These are phyloP conservation scores for Sparidentex hasta DNA, from an alignment of 2,797 vertebrate species.

Conservation along the genomic window DNA sequence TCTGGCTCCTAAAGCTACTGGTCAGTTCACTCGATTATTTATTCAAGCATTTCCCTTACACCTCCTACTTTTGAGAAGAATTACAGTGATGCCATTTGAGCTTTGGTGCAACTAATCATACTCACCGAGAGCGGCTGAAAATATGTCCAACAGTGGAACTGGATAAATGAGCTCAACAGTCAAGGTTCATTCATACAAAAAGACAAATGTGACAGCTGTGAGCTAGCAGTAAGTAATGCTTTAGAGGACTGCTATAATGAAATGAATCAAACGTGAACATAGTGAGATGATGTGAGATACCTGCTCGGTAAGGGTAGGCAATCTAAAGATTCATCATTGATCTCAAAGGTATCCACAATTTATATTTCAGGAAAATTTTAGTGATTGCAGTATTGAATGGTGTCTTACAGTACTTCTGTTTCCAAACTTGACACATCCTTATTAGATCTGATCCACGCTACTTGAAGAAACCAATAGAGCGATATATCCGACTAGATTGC, in stretches of 20 bases:
- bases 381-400: neutral
- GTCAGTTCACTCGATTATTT: constrained; percentile 82
- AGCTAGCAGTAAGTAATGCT: neutral
- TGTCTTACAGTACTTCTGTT: too few species aligned
- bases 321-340: too few species aligned
- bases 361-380: too few species aligned
- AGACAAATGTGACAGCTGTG: constrained; percentile 18
- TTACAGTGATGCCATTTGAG: neutral
- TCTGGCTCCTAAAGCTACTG: constrained; percentile 98
- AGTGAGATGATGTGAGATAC: neutral
- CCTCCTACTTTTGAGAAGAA: constrained; percentile 15
- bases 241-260: neutral
- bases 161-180: constrained; percentile 4
- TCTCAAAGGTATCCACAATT: too few species aligned
- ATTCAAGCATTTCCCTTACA: neutral
- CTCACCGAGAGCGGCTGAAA: neutral
- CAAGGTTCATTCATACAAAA: neutral
- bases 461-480: too few species aligned
- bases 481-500: too few species aligned
- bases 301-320: neutral
- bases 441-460: too few species aligned
- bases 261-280: neutral
- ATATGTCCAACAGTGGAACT: neutral
- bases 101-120: neutral
- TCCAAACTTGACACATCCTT: too few species aligned